Evolutionary conservation across 2,888 invertebrate species (phyloP).

Genomic region (Lamellibrachia columna): DNA sequence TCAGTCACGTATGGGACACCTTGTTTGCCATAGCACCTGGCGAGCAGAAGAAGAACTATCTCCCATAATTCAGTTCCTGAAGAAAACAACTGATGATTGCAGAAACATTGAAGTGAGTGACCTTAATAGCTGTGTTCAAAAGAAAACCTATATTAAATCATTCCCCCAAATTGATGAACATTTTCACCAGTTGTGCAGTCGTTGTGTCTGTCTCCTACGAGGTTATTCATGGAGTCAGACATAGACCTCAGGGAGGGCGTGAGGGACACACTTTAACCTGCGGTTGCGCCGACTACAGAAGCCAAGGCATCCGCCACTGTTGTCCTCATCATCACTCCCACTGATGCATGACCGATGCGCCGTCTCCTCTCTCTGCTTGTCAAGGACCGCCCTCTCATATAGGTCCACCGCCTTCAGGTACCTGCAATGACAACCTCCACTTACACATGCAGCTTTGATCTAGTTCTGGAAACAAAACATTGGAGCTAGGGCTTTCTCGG

Average conservation of each 20-base stretch:
- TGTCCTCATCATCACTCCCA: conserved; percentile 33
- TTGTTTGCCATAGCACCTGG: too few species aligned
- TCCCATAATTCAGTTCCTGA: too few species aligned
- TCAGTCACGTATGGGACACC: too few species aligned
- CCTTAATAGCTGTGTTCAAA: too few species aligned
- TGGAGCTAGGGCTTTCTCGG: too few species aligned
- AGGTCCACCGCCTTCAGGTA: conserved; percentile 41
- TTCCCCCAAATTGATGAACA: too few species aligned
- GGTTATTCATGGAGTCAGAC: neutral
- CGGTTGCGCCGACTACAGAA: conserved; percentile 37
- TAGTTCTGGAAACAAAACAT: too few species aligned
- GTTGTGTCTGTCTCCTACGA: neutral
- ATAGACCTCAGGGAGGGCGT: neutral
- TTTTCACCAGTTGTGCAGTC: neutral
- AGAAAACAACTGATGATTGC: too few species aligned
- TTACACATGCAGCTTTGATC: too few species aligned
- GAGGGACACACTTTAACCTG: conserved; percentile 18
- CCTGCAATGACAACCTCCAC: conserved; percentile 31
- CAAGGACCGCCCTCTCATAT: conserved; percentile 39
- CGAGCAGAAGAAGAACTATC: too few species aligned
- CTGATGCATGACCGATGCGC: conserved; percentile 12
- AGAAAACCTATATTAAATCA: too few species aligned
- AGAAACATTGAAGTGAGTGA: too few species aligned
- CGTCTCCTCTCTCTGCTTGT: conserved; percentile 33
- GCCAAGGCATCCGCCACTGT: conserved; percentile 38